These are phyloP conservation scores for Xylocopa sonorina DNA, from an alignment of 1,140 invertebrate genomes.

Conservation along the genomic window DNA sequence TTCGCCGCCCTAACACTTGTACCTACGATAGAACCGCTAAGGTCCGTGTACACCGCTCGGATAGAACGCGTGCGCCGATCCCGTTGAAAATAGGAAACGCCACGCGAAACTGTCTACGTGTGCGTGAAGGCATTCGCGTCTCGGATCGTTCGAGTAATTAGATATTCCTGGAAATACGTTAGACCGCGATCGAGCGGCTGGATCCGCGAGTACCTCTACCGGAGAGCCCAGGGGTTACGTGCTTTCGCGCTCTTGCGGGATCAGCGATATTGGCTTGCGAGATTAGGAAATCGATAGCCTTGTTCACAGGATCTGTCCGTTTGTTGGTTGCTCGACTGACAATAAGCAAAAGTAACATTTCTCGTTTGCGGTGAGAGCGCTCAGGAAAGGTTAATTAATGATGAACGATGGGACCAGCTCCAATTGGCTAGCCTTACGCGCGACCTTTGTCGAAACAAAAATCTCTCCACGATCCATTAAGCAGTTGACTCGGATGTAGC, in stretches of 20 bases:
- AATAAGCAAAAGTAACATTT: no score
- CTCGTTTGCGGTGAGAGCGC: no score
- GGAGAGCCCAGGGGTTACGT: conserved; percentile 28
- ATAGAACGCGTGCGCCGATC: not conserved
- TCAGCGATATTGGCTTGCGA: conserved; percentile 71
- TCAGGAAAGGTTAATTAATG: no score
- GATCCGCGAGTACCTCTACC: conserved; percentile 44
- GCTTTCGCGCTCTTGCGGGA: conserved; percentile 58
- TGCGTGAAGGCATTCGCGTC: conserved; percentile 66
- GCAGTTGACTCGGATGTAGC: no score
- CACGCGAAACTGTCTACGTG: conserved; percentile 8
- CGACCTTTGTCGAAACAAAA: not conserved
- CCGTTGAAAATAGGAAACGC: conserved; percentile 26
- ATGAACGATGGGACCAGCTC: no score
- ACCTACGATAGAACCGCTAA: not conserved
- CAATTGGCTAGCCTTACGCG: no score
- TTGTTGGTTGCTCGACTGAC: no score
- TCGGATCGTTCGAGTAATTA: conserved; percentile 76
- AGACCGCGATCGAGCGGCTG: conserved; percentile 62
- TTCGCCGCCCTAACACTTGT: conserved; percentile 2
- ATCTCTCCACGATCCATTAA: no score
- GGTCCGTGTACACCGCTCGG: not conserved
- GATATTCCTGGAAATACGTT: conserved; percentile 79
- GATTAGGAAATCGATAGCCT: conserved; percentile 69
- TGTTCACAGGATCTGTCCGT: conserved; percentile 18